Percentiles rank a stretch among this genome's conserved stretches.
phyloP scores from a whole-genome alignment of 1,140 invertebrate genomes.

The Nilaparvata lugens region DNA sequence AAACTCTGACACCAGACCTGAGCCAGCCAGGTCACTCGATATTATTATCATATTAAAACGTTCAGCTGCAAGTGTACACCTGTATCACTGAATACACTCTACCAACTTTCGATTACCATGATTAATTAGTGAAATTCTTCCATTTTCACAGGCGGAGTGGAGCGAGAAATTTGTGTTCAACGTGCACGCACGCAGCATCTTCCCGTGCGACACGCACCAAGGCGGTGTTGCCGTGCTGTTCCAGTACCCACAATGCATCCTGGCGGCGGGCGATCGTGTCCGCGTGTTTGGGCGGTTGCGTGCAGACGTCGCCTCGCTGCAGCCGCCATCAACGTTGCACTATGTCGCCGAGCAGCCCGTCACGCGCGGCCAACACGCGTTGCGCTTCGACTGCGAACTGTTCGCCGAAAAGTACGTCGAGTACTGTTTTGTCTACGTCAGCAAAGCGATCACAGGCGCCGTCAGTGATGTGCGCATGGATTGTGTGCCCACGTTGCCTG shows the following conservation, averaged over 20 bases:
- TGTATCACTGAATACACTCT: no score
- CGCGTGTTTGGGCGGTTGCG: conserved; percentile 58
- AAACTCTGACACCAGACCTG: no score
- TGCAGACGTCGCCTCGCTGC: conserved; percentile 54
- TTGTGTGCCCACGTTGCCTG: conserved; percentile 67
- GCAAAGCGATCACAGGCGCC: conserved; percentile 66
- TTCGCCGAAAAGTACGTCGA: conserved; percentile 72
- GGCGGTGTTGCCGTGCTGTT: conserved; percentile 62
- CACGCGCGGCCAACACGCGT: conserved; percentile 53
- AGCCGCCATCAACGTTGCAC: conserved; percentile 45
- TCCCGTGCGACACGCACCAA: conserved; percentile 60
- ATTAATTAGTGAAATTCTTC: no score
- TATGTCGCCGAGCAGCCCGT: conserved; percentile 56
- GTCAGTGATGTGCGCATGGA: conserved; percentile 70
- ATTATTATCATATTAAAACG: no score
- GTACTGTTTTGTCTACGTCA: conserved; percentile 80
- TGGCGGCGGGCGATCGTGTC: conserved; percentile 60
- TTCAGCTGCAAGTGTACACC: no score
- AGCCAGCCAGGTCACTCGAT: no score
- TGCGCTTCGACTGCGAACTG: conserved; percentile 69
- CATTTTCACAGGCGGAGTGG: conserved; percentile 56
- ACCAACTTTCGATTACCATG: no score
- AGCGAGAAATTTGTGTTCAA: conserved; percentile 73
- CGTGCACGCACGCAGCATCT: conserved; percentile 66
- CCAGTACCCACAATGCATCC: conserved; percentile 69